Base-by-base conservation (phyloP, 2,113 vertebrate genomes). In the Xenopus laevis region DNA sequence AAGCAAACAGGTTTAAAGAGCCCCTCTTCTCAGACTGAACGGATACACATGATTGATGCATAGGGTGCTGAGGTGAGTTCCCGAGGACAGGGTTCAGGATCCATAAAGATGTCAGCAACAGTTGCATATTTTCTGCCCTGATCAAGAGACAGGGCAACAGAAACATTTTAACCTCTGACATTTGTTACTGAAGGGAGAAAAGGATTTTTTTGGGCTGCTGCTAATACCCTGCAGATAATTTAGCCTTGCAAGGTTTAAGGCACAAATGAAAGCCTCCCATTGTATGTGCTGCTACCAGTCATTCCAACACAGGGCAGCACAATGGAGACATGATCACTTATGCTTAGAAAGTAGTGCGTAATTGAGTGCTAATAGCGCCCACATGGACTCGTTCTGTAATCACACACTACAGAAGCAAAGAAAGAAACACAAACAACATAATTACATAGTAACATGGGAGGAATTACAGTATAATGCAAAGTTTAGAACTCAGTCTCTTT, bases 21-120 rank as follows among this genome's bases (percentile, higher is more conserved):
- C n/a, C 77, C 44, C 11, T n/a, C 17, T 17, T 82, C 71, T 12
- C 89, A 88, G 84, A 84, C 92, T 90, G 86, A 73, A 85, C 84
- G 83, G 86, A 89, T 86, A 86, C 86, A 74, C 76, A 79, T 79
- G 83, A 88, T 92, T 86, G 86, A 87, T 90, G 92, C 83, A 78
- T 68, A 78, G 6, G 21, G 53, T 16, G 68, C 78, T 21, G 53
- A 55, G n/a, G 72, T 69, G 79, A 79, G 60, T 45, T 21, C 78
- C 76, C 81, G 71, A 65, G 68, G 72, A 59, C 71, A 79, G 58
- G 81, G 78, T 81, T 83, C 75, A 71, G 81, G 81, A 81, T 82
- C 83, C 74, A 78, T 81, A 82, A 80, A 85, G 80, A 84, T 87
- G 86, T 82, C 84, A 74, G 80, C 73, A 71, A 63, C 57, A 21